Evolutionary conservation across 2,888 invertebrate genomes (phyloP), one percentile per base, ranked within the genome.

Genomic region (Pyrochroa serraticornis): DNA sequence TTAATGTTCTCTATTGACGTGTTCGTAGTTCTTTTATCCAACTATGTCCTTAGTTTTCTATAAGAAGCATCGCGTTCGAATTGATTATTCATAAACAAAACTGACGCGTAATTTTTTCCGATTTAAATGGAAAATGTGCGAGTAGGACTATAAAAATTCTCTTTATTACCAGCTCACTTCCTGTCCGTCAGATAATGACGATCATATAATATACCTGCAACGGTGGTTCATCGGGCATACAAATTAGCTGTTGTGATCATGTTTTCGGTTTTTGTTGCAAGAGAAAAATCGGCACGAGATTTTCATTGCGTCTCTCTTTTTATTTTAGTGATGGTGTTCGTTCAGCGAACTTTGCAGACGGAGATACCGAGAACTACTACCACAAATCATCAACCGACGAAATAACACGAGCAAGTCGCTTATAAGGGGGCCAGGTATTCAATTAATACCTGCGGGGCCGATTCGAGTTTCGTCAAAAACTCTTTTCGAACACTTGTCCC

Each of bases 51-150:
- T 12, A 38, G 52, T 38, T 42, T 35, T 50, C 56, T 50, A 56
- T 50, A 50, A 56, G 50, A 56, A 56, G 56, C 44, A 50, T 43
- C 2, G 22, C 22, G 22, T 22, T 22, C 22, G 5, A 44, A 44
- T 50, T 56, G 56, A 49, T 56, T 56, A 56, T 56, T 56, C 56
- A 56, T 56, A 56, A 22, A 56, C 50, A 39, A 50, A 39, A 50
- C 44, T 56, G 56, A 56, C 49, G 58, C 53, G 44, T 52, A 58
- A 48, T 53, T 53, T 58, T 49, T 58, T 48, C 53, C 22, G 53
- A 58, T 58, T 58, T 53, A 58, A 58, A 58, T 58, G 58, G 53
- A 41, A 58, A 53, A 53, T 58, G 54, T 58, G 54, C 50, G 54
- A 58, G 53, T 30, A 57, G 41, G 57, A 44, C 49, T 42, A 53